Evolutionary conservation across 2,888 invertebrate genomes (phyloP).

Genomic region (Penaeus monodon): DNA sequence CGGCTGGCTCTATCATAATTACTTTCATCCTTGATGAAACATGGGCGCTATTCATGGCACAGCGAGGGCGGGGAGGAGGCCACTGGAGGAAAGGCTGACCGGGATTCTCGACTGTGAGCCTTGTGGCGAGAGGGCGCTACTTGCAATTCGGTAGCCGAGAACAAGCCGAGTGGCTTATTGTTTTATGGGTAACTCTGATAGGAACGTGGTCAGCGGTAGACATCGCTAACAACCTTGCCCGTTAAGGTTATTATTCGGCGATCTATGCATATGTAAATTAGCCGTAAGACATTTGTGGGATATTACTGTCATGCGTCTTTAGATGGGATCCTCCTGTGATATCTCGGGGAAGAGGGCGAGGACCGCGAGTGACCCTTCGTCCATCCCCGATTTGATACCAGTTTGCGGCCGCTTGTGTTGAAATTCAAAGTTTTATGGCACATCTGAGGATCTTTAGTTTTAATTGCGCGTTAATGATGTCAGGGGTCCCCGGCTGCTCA

Average conservation of each 20-base stretch:
- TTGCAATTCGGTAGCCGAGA: slow-evolving; percentile 7
- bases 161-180: slow-evolving; percentile 1
- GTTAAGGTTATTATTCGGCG: slow-evolving; percentile 16
- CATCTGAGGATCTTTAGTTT: slow-evolving; percentile 7
- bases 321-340: slow-evolving; percentile 1
- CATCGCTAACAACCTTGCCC: background rate
- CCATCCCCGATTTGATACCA: background rate
- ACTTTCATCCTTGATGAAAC: slow-evolving; percentile 34
- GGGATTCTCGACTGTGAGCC: background rate
- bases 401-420: slow-evolving; percentile 14
- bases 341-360: background rate
- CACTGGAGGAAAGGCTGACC: background rate
- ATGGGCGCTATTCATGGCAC: slow-evolving; percentile 40
- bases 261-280: slow-evolving; percentile 20
- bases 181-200: slow-evolving; percentile 10
- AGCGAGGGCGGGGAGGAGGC: slow-evolving; percentile 5
- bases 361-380: background rate
- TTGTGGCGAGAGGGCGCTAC: background rate
- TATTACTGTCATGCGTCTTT: slow-evolving; percentile 15
- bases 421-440: slow-evolving; percentile 27
- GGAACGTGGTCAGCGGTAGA: slow-evolving; percentile 4
- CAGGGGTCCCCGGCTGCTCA: background rate
- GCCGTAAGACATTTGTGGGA: slow-evolving; percentile 16
- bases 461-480: slow-evolving; percentile 44
- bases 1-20: slow-evolving; percentile 42